Percentiles rank a stretch among this genome's conserved stretches.
These are phyloP conservation scores for Agelas oroides DNA, from an alignment of 37 sponge, comb jelly and placozoan species.

Conservation along the genomic window DNA sequence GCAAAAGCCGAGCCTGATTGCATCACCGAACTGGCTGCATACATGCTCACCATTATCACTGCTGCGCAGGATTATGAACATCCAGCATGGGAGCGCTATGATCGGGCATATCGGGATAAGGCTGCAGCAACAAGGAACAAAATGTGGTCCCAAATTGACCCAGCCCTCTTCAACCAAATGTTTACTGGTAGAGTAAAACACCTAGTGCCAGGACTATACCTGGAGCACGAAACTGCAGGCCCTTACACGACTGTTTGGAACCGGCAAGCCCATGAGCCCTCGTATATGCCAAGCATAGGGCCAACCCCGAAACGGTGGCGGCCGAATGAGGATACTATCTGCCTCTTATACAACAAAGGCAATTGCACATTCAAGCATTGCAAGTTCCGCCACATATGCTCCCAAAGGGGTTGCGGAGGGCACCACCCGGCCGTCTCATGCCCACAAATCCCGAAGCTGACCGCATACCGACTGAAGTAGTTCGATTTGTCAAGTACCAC, in stretches of 20 bases:
- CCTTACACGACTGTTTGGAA: too few species aligned
- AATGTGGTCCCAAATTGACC: conserved; percentile 7
- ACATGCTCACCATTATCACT: conserved; percentile 5
- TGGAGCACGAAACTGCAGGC: too few species aligned
- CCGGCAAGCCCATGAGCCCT: too few species aligned
- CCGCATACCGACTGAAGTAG: too few species aligned
- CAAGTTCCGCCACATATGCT: neutral
- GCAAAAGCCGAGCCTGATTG: neutral
- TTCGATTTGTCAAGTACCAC: too few species aligned
- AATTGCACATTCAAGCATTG: neutral
- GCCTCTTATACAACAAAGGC: neutral
- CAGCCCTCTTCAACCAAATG: neutral
- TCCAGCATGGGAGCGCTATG: conserved; percentile 14
- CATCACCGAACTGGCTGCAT: neutral
- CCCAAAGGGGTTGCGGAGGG: neutral
- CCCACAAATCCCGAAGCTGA: too few species aligned
- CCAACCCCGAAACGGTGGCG: neutral
- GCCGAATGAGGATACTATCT: neutral
- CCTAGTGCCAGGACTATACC: neutral
- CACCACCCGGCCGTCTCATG: too few species aligned
- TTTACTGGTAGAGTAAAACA: neutral
- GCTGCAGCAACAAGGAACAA: conserved; percentile 16
- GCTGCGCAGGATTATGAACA: neutral
- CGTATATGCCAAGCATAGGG: too few species aligned
- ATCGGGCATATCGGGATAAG: conserved; percentile 2